Conservation (phyloP, 2,797 vertebrate genomes). For the Lateolabrax maculatus region DNA sequence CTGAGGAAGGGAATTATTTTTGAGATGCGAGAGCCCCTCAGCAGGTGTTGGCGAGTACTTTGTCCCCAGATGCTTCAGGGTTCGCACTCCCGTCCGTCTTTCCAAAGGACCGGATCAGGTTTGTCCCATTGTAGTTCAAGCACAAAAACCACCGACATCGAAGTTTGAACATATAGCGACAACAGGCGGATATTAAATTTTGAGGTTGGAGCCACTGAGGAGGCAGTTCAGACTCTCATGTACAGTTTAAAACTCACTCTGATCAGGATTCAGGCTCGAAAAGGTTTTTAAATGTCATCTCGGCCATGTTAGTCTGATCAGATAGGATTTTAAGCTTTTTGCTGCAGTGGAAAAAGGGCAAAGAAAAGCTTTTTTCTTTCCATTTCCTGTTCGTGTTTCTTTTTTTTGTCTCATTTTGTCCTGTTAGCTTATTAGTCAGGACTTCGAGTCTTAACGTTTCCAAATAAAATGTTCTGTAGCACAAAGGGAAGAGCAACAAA, state of each 20-base stretch:
- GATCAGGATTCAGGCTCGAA: constrained; percentile 25
- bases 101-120: neutral
- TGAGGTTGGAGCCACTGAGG: neutral
- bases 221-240: neutral
- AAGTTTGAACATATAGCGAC: neutral
- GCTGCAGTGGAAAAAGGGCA: constrained; percentile 56
- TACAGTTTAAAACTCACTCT: neutral
- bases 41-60: constrained; percentile 1
- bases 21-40: neutral
- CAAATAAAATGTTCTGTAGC: neutral
- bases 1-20: neutral
- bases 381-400: neutral
- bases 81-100: neutral
- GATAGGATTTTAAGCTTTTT: constrained; percentile 57
- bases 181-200: neutral
- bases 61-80: neutral
- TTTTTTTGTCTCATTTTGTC: neutral
- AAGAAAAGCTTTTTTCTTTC: constrained; percentile 34
- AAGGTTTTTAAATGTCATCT: constrained; percentile 72
- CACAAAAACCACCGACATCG: neutral
- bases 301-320: constrained; percentile 10
- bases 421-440: neutral
- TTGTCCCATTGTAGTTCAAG: neutral
- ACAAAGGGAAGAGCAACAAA: neutral
- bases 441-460: neutral